These are phyloP conservation scores for Omphaloscelis lunosa DNA, from an alignment of 2,888 invertebrate species.

Conservation along the genomic window DNA sequence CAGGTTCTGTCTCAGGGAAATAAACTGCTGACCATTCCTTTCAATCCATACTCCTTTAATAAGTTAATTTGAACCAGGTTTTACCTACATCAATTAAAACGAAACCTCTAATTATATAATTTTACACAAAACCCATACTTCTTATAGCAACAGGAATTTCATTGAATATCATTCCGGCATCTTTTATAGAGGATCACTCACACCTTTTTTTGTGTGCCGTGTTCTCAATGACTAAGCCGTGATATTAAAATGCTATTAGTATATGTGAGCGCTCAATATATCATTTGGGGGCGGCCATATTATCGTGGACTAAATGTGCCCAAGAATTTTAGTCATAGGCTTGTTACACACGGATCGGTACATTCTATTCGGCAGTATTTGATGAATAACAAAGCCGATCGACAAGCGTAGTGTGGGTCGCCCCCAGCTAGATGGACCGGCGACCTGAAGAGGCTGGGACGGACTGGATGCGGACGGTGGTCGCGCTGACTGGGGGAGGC, in stretches of 20 bases:
- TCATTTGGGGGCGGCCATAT: constrained; percentile 86
- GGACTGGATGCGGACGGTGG: too few species aligned
- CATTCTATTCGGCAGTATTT: neutral
- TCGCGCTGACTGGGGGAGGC: too few species aligned
- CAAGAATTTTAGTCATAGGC: constrained; percentile 84
- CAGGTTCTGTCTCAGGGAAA: neutral
- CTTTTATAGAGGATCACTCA: constrained; percentile 67
- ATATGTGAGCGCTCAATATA: constrained; percentile 84
- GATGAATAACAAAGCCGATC: neutral
- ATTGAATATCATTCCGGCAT: constrained; percentile 64
- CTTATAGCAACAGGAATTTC: constrained; percentile 61
- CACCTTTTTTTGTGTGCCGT: constrained; percentile 72
- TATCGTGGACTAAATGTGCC: constrained; percentile 86
- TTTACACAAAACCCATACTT: constrained; percentile 59
- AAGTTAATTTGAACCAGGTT: constrained; percentile 5
- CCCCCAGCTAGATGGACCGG: too few species aligned
- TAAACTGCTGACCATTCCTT: neutral
- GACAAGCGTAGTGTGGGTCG: too few species aligned
- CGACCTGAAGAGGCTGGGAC: too few species aligned
- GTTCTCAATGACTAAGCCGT: constrained; percentile 82
- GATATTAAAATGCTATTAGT: constrained; percentile 90
- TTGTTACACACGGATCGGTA: neutral
- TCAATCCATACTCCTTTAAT: neutral
- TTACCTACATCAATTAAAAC: constrained; percentile 51
- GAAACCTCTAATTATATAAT: constrained; percentile 61